phyloP scores from a whole-genome alignment of 2,113 vertebrate species.

The Lophura nycthemera region DNA sequence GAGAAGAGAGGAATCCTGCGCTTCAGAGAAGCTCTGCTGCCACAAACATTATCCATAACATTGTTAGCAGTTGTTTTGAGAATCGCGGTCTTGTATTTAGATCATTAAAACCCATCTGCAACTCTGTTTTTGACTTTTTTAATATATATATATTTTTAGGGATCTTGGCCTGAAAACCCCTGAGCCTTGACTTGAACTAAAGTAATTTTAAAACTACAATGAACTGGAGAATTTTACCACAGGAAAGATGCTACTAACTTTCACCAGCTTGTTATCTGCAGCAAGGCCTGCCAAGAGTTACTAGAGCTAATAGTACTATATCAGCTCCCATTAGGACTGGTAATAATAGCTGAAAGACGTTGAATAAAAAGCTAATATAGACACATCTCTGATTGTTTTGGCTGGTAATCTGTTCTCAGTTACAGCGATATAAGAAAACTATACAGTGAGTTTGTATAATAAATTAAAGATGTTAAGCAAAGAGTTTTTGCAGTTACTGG shows the following conservation, averaged over 20 bases:
- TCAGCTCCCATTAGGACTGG: not conserved
- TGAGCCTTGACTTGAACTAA: not conserved
- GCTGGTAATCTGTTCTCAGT: conserved; percentile 5
- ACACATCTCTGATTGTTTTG: not conserved
- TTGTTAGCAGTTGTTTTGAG: not conserved
- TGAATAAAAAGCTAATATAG: not conserved
- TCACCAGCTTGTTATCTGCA: fast-evolving
- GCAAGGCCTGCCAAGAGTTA: not conserved
- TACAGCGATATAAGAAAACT: not conserved
- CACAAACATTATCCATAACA: not conserved
- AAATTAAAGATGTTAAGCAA: not conserved
- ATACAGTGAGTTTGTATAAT: not conserved
- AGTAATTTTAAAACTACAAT: not conserved
- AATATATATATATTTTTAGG: not conserved
- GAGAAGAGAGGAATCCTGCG: not conserved
- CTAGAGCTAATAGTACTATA: not conserved
- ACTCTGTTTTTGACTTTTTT: not conserved
- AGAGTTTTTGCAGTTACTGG: not conserved
- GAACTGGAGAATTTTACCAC: not conserved
- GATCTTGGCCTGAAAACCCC: not conserved
- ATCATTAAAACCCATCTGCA: not conserved
- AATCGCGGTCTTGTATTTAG: not conserved
- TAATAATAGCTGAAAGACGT: not conserved
- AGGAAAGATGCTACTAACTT: not conserved
- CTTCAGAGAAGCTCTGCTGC: not conserved